These are phyloP conservation scores for Chesias legatella DNA, from an alignment of 2,888 invertebrate genomes.

Conservation along the genomic window DNA sequence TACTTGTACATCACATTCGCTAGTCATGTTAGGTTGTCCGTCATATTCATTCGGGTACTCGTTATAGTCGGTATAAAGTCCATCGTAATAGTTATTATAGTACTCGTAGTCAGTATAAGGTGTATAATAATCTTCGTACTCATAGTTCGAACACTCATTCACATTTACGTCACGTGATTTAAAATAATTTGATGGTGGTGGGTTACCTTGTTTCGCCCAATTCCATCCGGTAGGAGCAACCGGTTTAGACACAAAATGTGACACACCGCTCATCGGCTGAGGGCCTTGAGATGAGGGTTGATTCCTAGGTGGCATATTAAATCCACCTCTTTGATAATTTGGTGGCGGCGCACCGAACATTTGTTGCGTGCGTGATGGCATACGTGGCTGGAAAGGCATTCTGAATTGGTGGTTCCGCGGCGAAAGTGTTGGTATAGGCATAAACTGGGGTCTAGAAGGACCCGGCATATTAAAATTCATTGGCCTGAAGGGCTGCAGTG, in stretches of 20 bases:
- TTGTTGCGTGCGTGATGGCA: neutral
- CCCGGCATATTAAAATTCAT: neutral
- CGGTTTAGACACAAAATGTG: slow-evolving; percentile 16
- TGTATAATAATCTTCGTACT: too few species aligned
- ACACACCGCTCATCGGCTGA: slow-evolving; percentile 19
- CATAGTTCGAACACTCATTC: slow-evolving; percentile 17
- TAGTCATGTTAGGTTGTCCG: neutral
- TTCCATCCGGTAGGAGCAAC: slow-evolving; percentile 15
- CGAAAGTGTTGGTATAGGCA: neutral
- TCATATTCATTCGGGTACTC: too few species aligned
- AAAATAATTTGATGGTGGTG: slow-evolving; percentile 26
- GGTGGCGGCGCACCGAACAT: slow-evolving; percentile 10
- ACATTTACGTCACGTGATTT: slow-evolving; percentile 24
- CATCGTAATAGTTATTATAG: neutral
- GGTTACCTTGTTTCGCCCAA: slow-evolving; percentile 21
- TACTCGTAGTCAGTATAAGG: too few species aligned
- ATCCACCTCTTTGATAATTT: slow-evolving; percentile 28
- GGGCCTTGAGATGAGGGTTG: slow-evolving; percentile 10
- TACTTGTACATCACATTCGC: neutral
- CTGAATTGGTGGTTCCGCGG: too few species aligned
- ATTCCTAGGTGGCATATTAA: slow-evolving; percentile 20
- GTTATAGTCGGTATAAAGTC: too few species aligned
- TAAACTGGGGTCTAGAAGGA: too few species aligned
- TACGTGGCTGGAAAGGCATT: neutral
- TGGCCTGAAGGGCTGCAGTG: neutral